These are phyloP conservation scores for Periophthalmus modestus DNA, from an alignment of 2,113 vertebrate species.

Conservation along the genomic window DNA sequence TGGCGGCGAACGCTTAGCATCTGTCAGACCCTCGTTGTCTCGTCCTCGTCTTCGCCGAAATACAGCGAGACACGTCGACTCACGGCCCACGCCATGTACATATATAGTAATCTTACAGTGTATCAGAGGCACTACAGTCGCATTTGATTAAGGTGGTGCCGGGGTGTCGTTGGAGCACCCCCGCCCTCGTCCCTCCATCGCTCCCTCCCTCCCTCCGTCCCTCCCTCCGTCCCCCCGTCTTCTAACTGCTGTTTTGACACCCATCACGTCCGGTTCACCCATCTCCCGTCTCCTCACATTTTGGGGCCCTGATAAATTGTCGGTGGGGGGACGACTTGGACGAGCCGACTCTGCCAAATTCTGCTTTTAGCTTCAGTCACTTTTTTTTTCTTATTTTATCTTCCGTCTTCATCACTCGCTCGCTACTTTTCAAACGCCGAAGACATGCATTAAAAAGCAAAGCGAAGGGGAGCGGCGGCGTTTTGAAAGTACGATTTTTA, in stretches of 20 bases:
- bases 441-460: conserved; percentile 65
- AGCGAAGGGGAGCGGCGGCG: conserved; percentile 62
- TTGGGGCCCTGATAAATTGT: conserved; percentile 62
- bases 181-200: no score
- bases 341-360: conserved; percentile 48
- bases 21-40: no score
- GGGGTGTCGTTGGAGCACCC: no score
- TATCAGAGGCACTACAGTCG: conserved; percentile 8
- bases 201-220: conserved; percentile 82
- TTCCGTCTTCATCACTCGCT: conserved; percentile 34
- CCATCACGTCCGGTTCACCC: conserved; percentile 58
- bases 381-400: conserved; percentile 23
- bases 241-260: conserved; percentile 73
- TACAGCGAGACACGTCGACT: neutral
- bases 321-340: conserved; percentile 31
- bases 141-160: conserved; percentile 35
- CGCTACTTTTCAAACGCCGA: conserved; percentile 67
- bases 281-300: conserved; percentile 66
- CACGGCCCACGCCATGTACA: neutral
- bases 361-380: conserved; percentile 38
- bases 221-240: conserved; percentile 40
- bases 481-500: conserved; percentile 63
- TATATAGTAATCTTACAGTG: neutral
- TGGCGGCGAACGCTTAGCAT: no score
- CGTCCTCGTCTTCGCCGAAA: no score